Evolutionary conservation across 2,797 vertebrate species (phyloP).

Genomic region (Acipenser ruthenus): DNA sequence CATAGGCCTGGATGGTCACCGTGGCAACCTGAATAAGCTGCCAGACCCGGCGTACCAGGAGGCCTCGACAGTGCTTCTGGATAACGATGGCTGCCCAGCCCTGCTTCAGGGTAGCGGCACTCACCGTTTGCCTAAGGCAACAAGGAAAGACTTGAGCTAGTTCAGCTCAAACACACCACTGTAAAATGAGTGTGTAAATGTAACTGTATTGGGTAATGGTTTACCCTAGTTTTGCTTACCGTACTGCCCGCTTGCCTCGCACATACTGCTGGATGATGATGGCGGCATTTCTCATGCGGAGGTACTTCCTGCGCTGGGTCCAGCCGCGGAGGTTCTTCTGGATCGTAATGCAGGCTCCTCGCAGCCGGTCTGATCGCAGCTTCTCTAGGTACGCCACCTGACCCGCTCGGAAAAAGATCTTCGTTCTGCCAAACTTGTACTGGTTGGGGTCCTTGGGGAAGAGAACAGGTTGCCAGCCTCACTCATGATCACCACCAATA

Average conservation of each 20-base stretch:
- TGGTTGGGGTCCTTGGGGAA: slow-evolving; percentile 76
- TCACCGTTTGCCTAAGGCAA: slow-evolving; percentile 70
- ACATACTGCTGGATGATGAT: slow-evolving; percentile 76
- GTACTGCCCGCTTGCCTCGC: slow-evolving; percentile 72
- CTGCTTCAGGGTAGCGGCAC: slow-evolving; percentile 68
- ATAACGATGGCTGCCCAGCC: slow-evolving; percentile 81
- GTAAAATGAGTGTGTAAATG: not conserved
- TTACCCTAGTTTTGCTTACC: slow-evolving; percentile 50
- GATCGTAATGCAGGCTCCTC: slow-evolving; percentile 71
- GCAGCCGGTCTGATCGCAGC: slow-evolving; percentile 79
- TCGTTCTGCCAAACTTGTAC: slow-evolving; percentile 90
- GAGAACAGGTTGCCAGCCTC: not conserved
- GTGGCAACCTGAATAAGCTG: slow-evolving; percentile 67
- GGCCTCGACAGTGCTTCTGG: slow-evolving; percentile 80
- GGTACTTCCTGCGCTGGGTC: slow-evolving; percentile 70
- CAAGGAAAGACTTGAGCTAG: not conserved
- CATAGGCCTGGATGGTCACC: slow-evolving; percentile 81
- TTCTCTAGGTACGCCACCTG: slow-evolving; percentile 97
- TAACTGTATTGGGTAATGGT: not conserved
- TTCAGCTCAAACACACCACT: too few relatives aligned
- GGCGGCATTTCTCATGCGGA: slow-evolving; percentile 55
- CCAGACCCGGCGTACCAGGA: slow-evolving; percentile 72
- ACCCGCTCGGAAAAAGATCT: slow-evolving; percentile 95
- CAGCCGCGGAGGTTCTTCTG: slow-evolving; percentile 81
- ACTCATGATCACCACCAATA: too few relatives aligned